Evolutionary conservation across 2,113 vertebrate genomes (phyloP), one percentile per base, ranked within the genome.

Genomic region (Cyprinodon variegatus): DNA sequence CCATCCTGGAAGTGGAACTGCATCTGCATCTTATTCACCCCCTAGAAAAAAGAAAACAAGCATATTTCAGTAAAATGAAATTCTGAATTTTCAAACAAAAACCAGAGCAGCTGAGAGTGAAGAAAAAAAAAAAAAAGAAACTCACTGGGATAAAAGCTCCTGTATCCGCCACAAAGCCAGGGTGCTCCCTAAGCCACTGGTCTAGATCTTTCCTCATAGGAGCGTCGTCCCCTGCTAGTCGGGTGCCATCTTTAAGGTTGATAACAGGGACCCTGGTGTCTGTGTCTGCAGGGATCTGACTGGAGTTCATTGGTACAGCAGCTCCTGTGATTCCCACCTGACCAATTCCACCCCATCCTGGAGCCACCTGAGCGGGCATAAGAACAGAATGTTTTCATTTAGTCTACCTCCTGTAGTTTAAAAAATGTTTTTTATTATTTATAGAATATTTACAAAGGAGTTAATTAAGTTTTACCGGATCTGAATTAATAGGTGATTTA

Each of bases 171-270:
- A 99, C 97, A 63, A 98, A 99, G 70, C 97, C 97, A 1, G 98
- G 97, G 83, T 99, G 97, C 65, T 98, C 97, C 81, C 93, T 95
- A 43, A 99, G 94, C 98, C 98, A 99, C 86, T 93, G 96, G 22
- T 98, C 97, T 67, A 99, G 92, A 83, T 99, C 96, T 81, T 95
- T 98, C 81, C 95, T 96, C 87, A 90, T 96, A 10, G 98, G 98
- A 29, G 98, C 98, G 78, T 99, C 98, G 38, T 99, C 98, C 15
- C 98, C 98, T 38, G 98, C 97, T 10, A 99, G 96, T 66, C 98
- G 95, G 22, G 97, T 99, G 74, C 98, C 98, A 65, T 99, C 97
- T 93, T 98, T 98, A 7, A 99, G 93, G 88, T 98, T 98, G 92
- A 99, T 99, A 72, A 99, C 98, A 1, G 98, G 96, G 81, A 99